Base-by-base conservation (phyloP, 2,888 invertebrate species). In the Hyppa rectilinea region DNA sequence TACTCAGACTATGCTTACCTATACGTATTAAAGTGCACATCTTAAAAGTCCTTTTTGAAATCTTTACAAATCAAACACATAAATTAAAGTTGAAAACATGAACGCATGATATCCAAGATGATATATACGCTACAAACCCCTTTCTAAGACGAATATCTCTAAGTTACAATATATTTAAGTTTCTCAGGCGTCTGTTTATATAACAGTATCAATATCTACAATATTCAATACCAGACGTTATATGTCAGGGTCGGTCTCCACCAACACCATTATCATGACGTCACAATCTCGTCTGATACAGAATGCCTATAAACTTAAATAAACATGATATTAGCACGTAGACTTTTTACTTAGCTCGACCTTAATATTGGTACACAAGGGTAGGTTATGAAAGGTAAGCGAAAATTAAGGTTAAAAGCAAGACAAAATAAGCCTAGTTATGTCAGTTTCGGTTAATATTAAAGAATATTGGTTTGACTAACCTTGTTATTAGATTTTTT, bases 321-420 rank as follows among this genome's bases (percentile, higher is more conserved):
- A 76, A 76, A 75, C 55, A 56, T 56, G 20, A 61, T 31, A 56
- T 47, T 50, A 71, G 7, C 71, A 71, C 64, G 55, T 58, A 72
- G 65, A 71, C 12, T 53, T 71, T 78, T 78, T 71, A 76, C 58
- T 76, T 60, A 64, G 49, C 20, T 0, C n/a, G 60, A 61, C 78
- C 71, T 77, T 50, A 71, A 64, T 75, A 53, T 70, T 34, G 17
- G 49, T 70, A 59, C 43, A 63, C 70, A 66, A 75, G 26, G 56
- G 50, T 65, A 40, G 53, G n/a, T 59, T 40, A 71, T 26, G 36
- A 26, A 55, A 38, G 34, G 10, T n/a, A 38, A 26, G 23, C 36
- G 1, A 49, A 45, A 65, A 38, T 49, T 74, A 64, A 56, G 64
- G 20, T 29, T 17, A 14, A 20, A n/a, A 7, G n/a, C 4, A 17